Percentiles rank a stretch among this genome's conserved stretches.
Conservation (phyloP, 1,140 invertebrate species). For the Cydia splendana region DNA sequence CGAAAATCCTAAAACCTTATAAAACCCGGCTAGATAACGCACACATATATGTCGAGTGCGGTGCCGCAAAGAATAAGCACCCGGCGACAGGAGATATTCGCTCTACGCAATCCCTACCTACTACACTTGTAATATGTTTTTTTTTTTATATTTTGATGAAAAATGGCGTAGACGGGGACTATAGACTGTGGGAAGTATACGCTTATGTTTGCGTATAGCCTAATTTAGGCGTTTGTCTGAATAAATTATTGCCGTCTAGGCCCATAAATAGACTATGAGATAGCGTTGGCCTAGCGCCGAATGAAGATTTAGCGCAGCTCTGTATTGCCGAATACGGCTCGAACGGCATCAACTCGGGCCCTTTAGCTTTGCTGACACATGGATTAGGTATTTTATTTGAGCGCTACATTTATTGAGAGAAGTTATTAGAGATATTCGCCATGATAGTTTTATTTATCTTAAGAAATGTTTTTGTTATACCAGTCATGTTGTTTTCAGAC, state of each 20-base stretch:
- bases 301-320: constrained; percentile 23
- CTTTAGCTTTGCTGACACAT: neutral
- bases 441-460: too few species aligned
- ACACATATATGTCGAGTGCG: constrained; percentile 26
- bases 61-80: constrained; percentile 4
- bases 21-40: constrained; percentile 26
- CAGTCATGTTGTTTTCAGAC: too few species aligned
- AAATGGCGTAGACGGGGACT: neutral
- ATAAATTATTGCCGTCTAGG: constrained; percentile 20
- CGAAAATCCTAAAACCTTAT: constrained; percentile 28
- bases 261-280: constrained; percentile 23
- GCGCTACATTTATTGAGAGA: neutral
- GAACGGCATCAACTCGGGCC: neutral
- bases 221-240: constrained; percentile 31
- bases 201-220: constrained; percentile 18
- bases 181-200: neutral
- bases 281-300: constrained; percentile 30
- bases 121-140: too few species aligned
- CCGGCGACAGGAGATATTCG: neutral
- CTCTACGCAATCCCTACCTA: neutral
- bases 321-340: constrained; percentile 3
- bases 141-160: neutral
- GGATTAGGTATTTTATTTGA: neutral
- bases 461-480: too few species aligned
- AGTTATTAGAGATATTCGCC: neutral